These are phyloP conservation scores for Hydrophis major DNA, from an alignment of 2,797 vertebrate genomes.

Conservation along the genomic window DNA sequence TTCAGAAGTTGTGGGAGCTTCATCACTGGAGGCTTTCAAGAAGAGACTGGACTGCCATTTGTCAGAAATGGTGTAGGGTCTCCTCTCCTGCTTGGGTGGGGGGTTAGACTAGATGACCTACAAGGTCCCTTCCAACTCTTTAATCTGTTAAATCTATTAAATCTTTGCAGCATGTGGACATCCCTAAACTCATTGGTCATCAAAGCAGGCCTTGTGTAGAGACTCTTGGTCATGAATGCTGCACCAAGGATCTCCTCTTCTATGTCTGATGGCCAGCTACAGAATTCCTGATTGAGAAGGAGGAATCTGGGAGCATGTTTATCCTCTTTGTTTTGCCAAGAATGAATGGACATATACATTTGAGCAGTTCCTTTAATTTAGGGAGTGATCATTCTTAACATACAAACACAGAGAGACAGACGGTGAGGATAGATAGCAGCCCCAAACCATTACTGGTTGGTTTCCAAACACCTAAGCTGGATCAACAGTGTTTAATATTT, in stretches of 20 bases:
- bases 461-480: background rate
- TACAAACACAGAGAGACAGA: background rate
- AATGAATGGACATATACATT: background rate
- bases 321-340: background rate
- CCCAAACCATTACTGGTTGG: background rate
- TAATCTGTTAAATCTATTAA: too few species aligned
- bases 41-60: too few species aligned
- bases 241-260: background rate
- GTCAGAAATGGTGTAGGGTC: too few species aligned
- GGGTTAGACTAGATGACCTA: too few species aligned
- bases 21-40: too few species aligned
- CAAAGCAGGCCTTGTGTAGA: background rate
- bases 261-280: background rate
- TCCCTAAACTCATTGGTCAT: background rate
- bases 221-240: background rate
- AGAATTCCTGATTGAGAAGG: background rate
- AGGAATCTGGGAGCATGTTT: background rate
- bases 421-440: background rate
- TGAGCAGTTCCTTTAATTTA: background rate
- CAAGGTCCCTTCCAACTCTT: too few species aligned
- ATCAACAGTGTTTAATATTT: background rate
- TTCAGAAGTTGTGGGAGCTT: too few species aligned
- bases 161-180: background rate
- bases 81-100: too few species aligned
- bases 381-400: background rate